phyloP scores from a whole-genome alignment of 2,113 vertebrate species.

The Toxotes jaculatrix region DNA sequence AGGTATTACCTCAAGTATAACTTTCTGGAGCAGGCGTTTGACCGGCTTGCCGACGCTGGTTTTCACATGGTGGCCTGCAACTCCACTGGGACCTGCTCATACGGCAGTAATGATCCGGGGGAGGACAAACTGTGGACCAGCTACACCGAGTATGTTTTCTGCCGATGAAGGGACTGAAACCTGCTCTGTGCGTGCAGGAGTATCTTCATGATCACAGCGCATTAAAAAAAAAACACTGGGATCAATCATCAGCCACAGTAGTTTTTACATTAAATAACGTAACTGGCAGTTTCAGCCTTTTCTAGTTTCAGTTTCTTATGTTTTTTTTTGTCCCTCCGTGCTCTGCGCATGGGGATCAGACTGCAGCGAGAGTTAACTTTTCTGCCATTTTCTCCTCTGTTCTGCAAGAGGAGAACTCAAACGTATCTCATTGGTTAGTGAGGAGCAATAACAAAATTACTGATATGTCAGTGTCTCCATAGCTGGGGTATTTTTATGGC shows the following conservation, averaged over 20 bases:
- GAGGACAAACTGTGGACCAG: slow-evolving; percentile 99
- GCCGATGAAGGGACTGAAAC: slow-evolving; percentile 66
- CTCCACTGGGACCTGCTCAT: slow-evolving; percentile 97
- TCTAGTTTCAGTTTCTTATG: not conserved
- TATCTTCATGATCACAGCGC: not conserved
- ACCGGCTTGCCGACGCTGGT: slow-evolving; percentile 92
- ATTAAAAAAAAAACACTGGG: not conserved
- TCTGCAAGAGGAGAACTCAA: not conserved
- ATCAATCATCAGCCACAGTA: not conserved
- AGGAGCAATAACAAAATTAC: not conserved
- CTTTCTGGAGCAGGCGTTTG: slow-evolving; percentile 98
- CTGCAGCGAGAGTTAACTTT: slow-evolving; percentile 20
- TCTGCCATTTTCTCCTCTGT: slow-evolving; percentile 14
- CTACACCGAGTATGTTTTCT: slow-evolving; percentile 98
- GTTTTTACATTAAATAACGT: not conserved
- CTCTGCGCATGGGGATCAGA: not conserved
- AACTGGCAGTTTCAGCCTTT: slow-evolving; percentile 7
- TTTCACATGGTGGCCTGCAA: slow-evolving; percentile 98
- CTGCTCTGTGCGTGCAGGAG: not conserved
- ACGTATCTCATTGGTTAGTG: slow-evolving; percentile 6
- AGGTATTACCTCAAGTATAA: slow-evolving; percentile 99
- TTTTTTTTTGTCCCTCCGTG: not conserved
- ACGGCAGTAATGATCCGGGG: slow-evolving; percentile 89
- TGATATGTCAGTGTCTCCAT: not conserved
- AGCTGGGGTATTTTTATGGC: slow-evolving; percentile 11